Conservation (phyloP, 2,113 vertebrate species). For the Struthio camelus region DNA sequence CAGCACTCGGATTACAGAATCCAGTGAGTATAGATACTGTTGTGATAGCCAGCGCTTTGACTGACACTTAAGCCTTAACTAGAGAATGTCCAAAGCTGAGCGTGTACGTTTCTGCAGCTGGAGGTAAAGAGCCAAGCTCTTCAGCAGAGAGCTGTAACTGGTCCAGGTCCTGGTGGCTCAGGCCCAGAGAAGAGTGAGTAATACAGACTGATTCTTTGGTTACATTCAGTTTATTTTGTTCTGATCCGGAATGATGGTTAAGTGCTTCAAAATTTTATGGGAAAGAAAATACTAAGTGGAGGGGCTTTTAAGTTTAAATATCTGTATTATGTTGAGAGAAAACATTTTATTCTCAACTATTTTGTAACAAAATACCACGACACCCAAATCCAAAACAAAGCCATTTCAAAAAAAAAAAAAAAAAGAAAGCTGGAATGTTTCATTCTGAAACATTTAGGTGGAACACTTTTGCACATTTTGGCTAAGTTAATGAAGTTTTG, state of each 20-base stretch:
- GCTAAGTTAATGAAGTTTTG: neutral
- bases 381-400: neutral
- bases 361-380: neutral
- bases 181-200: neutral
- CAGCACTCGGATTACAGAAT: neutral
- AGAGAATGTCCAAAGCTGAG: neutral
- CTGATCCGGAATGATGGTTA: neutral
- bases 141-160: neutral
- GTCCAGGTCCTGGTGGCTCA: neutral
- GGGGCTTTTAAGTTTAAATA: neutral
- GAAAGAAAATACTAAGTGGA: neutral
- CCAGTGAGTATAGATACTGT: neutral
- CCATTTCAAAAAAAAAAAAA: neutral
- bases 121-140: constrained; percentile 1
- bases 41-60: neutral
- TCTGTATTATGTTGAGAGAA: neutral
- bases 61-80: neutral
- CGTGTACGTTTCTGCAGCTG: neutral
- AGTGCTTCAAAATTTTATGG: neutral
- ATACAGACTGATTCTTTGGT: neutral
- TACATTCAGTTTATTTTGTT: neutral
- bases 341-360: neutral
- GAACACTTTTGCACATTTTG: neutral
- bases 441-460: neutral
- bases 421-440: neutral